A percentile compares a stretch with the other conserved stretches of the same genome.
These are phyloP conservation scores for Platygyra sinensis DNA, from an alignment of 64 coral and sea anemone species.

Conservation along the genomic window DNA sequence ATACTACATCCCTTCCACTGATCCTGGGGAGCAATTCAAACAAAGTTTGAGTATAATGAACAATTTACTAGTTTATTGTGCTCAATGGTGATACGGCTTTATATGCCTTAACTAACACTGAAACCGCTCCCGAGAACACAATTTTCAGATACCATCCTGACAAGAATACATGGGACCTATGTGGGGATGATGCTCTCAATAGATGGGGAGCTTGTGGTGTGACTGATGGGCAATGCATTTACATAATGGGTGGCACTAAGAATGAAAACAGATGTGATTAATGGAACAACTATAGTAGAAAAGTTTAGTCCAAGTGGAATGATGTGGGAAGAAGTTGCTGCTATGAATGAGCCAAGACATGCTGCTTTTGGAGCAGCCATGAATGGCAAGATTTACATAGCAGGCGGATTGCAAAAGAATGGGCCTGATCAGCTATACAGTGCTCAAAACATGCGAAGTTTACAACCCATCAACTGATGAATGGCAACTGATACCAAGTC, in stretches of 20 bases:
- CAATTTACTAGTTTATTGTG: background rate
- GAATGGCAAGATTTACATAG: constrained; percentile 18
- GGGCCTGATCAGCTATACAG: background rate
- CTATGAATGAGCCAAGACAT: constrained; percentile 13
- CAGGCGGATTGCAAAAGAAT: background rate
- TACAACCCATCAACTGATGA: background rate
- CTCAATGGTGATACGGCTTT: background rate
- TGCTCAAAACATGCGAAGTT: background rate
- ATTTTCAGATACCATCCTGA: background rate
- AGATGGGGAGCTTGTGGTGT: background rate
- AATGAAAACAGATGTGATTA: background rate
- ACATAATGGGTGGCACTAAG: background rate
- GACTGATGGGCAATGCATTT: background rate
- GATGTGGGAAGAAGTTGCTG: background rate
- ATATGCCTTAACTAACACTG: too few relatives aligned
- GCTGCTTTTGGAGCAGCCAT: constrained; percentile 5
- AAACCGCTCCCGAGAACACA: too few relatives aligned
- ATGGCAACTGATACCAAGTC: background rate
- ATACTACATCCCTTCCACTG: background rate
- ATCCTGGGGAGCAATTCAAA: background rate
- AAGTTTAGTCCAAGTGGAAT: background rate
- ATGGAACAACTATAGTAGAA: too few relatives aligned
- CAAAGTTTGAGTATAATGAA: background rate
- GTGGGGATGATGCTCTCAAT: too few relatives aligned
- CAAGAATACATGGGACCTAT: background rate